These are phyloP conservation scores for Synergus laeviventris DNA, from an alignment of 2,888 invertebrate genomes.

Conservation along the genomic window DNA sequence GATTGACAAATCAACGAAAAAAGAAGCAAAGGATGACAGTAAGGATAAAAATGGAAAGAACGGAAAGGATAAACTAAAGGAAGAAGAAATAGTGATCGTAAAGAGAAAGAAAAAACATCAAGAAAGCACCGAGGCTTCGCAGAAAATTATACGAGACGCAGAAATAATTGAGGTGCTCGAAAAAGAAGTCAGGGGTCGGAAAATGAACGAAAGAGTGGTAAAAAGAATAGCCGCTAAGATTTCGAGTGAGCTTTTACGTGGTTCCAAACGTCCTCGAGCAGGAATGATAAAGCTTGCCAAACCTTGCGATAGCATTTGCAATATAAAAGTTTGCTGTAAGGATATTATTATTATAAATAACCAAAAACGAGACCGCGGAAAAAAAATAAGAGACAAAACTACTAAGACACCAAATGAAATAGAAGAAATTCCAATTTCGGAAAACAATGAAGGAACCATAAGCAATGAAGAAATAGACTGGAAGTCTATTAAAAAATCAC, in stretches of 20 bases:
- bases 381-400: background rate
- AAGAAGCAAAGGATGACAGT: conserved; percentile 45
- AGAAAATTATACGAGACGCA: conserved; percentile 27
- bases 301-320: background rate
- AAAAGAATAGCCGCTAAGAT: background rate
- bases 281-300: background rate
- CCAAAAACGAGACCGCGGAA: background rate
- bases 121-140: conserved; percentile 33
- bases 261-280: background rate
- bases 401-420: background rate
- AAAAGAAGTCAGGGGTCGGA: conserved; percentile 40
- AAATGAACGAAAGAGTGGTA: background rate
- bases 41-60: conserved; percentile 47
- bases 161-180: conserved; percentile 42
- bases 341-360: background rate
- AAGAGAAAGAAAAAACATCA: conserved; percentile 49
- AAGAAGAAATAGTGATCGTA: conserved; percentile 57
- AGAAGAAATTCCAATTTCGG: background rate
- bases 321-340: background rate
- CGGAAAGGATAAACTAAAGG: conserved; percentile 49
- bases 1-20: conserved; percentile 48
- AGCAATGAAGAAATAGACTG: background rate
- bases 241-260: background rate
- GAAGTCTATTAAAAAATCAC: background rate
- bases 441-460: too few relatives aligned